Evolutionary conservation across 2,113 vertebrate genomes (phyloP).

Genomic region (Peucedramus taeniatus): DNA sequence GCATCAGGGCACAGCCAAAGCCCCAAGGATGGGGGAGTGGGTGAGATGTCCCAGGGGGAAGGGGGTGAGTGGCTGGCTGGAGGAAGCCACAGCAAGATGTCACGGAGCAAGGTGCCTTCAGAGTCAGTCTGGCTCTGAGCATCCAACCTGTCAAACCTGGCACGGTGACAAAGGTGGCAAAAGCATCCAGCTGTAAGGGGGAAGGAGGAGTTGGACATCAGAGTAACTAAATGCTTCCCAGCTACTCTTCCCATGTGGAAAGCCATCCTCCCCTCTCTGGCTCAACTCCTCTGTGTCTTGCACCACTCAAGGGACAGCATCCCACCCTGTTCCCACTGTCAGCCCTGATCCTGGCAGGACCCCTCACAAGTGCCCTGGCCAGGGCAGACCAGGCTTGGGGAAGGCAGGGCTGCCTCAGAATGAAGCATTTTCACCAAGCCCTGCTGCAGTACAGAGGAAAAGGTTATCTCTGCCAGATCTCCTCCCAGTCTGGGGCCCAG

Average conservation of each 20-base stretch:
- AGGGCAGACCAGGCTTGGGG: rapidly evolving
- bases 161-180: neutral
- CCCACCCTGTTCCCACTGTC: rapidly evolving
- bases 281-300: neutral
- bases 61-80: neutral
- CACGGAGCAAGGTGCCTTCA: neutral
- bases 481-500: neutral
- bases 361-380: rapidly evolving
- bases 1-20: neutral
- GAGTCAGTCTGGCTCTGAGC: neutral
- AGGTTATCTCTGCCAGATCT: neutral
- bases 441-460: neutral
- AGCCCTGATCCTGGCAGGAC: neutral
- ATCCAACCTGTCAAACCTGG: neutral
- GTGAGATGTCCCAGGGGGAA: rapidly evolving
- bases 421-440: neutral
- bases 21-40: neutral
- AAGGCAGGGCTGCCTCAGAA: neutral
- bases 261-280: neutral
- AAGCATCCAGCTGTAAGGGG: neutral
- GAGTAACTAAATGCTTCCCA: neutral
- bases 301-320: neutral
- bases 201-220: neutral
- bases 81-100: neutral
- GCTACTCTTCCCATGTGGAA: neutral